Conservation (phyloP, 2,888 invertebrate species). For the Scrobipalpa atriplicella region DNA sequence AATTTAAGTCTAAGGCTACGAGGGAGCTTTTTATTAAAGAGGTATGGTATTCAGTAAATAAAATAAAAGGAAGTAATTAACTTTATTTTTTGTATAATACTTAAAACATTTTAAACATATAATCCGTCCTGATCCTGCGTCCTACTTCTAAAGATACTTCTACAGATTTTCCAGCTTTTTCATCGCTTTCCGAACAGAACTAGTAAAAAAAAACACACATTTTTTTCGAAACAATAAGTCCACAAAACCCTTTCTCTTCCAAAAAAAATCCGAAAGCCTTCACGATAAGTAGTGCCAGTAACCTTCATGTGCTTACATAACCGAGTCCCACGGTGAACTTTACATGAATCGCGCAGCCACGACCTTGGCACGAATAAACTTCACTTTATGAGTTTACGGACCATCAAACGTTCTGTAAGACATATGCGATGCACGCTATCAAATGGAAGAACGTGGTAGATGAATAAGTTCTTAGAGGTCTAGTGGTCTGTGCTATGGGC, state of each 20-base stretch:
- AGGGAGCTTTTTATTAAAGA: no score
- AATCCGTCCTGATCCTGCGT: no score
- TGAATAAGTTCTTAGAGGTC: background rate
- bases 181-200: no score
- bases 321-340: constrained; percentile 2
- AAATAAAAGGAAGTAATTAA: no score
- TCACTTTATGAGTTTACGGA: background rate
- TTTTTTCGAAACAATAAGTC: no score
- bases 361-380: constrained; percentile 5
- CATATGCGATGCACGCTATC: constrained; percentile 8
- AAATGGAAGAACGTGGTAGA: background rate
- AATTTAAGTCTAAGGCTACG: no score
- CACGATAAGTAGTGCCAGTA: background rate
- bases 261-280: background rate
- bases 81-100: no score
- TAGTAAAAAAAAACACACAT: no score
- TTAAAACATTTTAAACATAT: no score
- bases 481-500: background rate
- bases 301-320: constrained; percentile 8
- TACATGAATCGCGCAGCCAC: background rate
- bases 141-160: no score
- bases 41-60: no score
- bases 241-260: background rate
- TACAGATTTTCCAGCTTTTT: no score
- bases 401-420: background rate